Base-by-base conservation (phyloP, 2,113 vertebrate species). In the Galemys pyrenaicus region DNA sequence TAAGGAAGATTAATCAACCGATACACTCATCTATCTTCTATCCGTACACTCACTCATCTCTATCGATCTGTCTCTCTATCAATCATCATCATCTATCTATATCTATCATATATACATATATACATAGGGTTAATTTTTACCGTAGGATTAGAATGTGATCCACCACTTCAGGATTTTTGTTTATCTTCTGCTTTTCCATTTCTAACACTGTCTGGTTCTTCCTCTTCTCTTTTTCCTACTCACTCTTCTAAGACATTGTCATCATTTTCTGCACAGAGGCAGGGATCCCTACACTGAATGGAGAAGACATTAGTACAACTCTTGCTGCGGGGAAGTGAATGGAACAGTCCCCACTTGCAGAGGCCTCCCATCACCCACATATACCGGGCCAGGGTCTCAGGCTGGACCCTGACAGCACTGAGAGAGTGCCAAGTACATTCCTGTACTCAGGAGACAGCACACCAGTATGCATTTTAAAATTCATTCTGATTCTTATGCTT, bases 341-440 rank as follows among this genome's bases (percentile, higher is more conserved):
- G 9, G 62, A 13, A 4, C 41, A 1, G 1, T 39, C 30, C 9
- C 7, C n/a, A 60, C 39, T 30, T 24, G 1, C 41, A 1, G 13
- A 37, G 56, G 20, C 5, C 46, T 41, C 24, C 30, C 4, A 8
- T 1, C 58, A 60, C 22, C 9, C 1, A 22, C 0, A 0, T 2
- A 6, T 32, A 3, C 79, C 17, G 37, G 19, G 9, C 1, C 49
- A 4, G 24, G 24, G 44, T 26, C 13, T 8, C 6, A 3, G 2
- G 41, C 32, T 30, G 1, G 1, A 9, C 26, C 5, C 15, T 5
- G 12, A 9, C 26, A 3, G 6, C 3, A 0, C 26, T 13, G 10
- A 7, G 0, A n/a, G 13, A 10, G 46, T 44, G n/a, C n/a, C n/a
- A n/a, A 19, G 35, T 12, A 2, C 4, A 0, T 28, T 5, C 20